Percentiles rank a stretch among this genome's conserved stretches.
Conservation (phyloP, 64 coral and sea anemone species). For the Stichodactyla mertensii region DNA sequence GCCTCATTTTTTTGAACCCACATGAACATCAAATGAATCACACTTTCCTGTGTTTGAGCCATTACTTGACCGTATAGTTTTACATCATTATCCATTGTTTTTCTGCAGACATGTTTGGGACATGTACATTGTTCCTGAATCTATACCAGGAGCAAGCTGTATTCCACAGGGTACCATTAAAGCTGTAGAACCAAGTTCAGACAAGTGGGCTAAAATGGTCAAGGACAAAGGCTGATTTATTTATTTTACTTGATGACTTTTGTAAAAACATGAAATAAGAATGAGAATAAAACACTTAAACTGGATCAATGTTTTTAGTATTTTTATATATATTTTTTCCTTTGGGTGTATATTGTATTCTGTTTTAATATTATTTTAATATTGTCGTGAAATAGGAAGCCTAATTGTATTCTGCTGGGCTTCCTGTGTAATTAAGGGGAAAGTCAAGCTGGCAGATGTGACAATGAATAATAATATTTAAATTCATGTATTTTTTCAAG, state of each 20-base stretch:
- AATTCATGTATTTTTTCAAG: background rate
- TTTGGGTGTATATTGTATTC: no score
- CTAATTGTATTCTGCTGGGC: background rate
- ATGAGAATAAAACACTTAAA: background rate
- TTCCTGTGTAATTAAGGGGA: background rate
- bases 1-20: no score
- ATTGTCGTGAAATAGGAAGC: no score
- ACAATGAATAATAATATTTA: no score
- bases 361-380: no score
- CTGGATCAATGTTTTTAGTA: background rate
- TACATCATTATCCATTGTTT: background rate
- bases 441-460: no score
- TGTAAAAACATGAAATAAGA: background rate
- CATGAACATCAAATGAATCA: no score
- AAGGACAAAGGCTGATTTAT: slow-evolving; percentile 38
- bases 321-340: no score
- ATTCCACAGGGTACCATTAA: slow-evolving; percentile 53
- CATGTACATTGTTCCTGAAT: slow-evolving; percentile 45
- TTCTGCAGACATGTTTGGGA: slow-evolving; percentile 65
- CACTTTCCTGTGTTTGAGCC: no score
- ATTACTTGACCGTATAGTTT: background rate
- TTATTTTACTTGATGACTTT: background rate
- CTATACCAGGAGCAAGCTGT: slow-evolving; percentile 53
- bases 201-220: slow-evolving; percentile 34
- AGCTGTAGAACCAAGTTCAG: slow-evolving; percentile 34